phyloP scores from a whole-genome alignment of 2,797 vertebrate genomes.

The Darevskia mixta region DNA sequence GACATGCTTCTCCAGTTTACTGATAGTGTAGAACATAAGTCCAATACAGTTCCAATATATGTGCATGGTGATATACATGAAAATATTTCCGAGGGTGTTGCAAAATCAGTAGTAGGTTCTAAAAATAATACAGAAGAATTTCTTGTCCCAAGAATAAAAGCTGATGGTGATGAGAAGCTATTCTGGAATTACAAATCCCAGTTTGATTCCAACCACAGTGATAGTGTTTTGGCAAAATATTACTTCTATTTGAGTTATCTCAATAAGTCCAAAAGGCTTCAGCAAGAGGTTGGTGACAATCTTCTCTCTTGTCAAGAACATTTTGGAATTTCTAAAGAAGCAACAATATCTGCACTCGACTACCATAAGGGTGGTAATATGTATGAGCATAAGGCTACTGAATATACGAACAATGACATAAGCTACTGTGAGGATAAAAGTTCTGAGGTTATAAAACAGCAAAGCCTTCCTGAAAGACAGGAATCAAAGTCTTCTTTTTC shows the following conservation, averaged over 20 bases:
- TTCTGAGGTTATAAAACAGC: neutral
- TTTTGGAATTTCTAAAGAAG: constrained; percentile 4
- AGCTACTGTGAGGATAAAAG: constrained; percentile 6
- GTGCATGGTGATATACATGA: neutral
- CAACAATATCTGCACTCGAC: neutral
- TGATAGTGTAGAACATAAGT: neutral
- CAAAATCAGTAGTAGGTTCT: neutral
- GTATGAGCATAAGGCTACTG: neutral
- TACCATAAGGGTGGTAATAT: neutral
- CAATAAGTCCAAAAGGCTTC: constrained; percentile 40
- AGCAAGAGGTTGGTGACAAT: constrained; percentile 14
- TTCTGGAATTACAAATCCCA: constrained; percentile 9
- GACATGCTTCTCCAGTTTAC: neutral
- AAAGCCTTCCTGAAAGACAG: neutral
- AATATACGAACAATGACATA: neutral
- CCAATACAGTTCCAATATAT: neutral
- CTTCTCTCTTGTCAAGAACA: neutral
- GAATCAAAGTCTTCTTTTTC: neutral
- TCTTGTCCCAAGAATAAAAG: neutral
- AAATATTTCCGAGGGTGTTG: neutral
- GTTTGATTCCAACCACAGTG: neutral
- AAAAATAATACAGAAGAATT: neutral
- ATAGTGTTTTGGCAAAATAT: constrained; percentile 75
- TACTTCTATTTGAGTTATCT: constrained; percentile 71
- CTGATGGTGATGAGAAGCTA: neutral